phyloP scores from a whole-genome alignment of 2,888 invertebrate genomes.

The Cataglyphis cursor region DNA sequence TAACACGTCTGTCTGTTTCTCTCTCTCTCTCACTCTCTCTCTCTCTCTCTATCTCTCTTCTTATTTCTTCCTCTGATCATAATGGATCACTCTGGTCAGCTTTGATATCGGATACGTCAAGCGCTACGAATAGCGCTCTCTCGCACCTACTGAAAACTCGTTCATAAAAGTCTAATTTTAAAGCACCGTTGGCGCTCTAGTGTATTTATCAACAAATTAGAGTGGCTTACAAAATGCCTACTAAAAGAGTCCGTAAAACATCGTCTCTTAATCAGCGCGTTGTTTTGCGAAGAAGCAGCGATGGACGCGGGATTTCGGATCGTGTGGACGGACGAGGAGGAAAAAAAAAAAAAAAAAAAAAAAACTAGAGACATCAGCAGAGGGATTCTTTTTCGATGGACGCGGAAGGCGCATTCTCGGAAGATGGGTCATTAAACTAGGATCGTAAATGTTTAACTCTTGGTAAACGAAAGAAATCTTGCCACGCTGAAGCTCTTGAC shows the following conservation, averaged over 20 bases:
- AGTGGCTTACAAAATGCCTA: slow-evolving; percentile 49
- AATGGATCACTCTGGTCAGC: slow-evolving; percentile 63
- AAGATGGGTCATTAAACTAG: slow-evolving; percentile 67
- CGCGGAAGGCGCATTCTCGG: slow-evolving; percentile 57
- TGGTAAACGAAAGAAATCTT: slow-evolving; percentile 52
- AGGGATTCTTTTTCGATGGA: slow-evolving; percentile 17
- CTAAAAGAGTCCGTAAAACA: slow-evolving; percentile 18
- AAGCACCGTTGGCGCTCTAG: slow-evolving; percentile 65
- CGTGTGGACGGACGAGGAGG: background rate
- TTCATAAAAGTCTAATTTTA: slow-evolving; percentile 83
- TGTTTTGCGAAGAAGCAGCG: slow-evolving; percentile 29
- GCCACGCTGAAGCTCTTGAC: background rate
- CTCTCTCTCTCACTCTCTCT: too few relatives aligned
- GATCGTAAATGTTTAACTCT: slow-evolving; percentile 74
- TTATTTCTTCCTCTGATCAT: slow-evolving; percentile 20
- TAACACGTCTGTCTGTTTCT: background rate
- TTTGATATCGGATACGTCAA: slow-evolving; percentile 81
- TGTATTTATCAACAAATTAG: slow-evolving; percentile 82
- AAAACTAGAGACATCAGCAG: slow-evolving; percentile 3
- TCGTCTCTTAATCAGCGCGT: slow-evolving; percentile 54
- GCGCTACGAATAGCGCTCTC: slow-evolving; percentile 67
- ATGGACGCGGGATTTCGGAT: background rate
- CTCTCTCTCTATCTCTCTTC: too few relatives aligned
- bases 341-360: background rate
- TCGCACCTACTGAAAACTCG: slow-evolving; percentile 67